Evolutionary conservation across 1,140 invertebrate genomes (phyloP), one percentile per base, ranked within the genome.

Genomic region (Nasonia longicornis): DNA sequence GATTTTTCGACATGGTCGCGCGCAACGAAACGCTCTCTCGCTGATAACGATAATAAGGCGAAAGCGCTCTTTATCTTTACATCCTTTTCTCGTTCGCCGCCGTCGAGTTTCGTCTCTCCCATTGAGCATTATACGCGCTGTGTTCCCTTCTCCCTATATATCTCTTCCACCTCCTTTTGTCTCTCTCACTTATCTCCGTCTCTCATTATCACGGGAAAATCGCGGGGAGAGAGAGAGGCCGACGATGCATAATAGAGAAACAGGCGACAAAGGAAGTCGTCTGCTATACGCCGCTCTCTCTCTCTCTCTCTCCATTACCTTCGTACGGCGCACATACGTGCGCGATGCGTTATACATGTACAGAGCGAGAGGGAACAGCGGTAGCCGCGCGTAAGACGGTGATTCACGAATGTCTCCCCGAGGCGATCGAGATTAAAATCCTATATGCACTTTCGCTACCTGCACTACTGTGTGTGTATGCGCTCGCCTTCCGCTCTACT

Each of bases 151-250:
- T n/a, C 10, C 64, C 29, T 67, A 67, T 71, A 12, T 78, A 31
- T 71, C 77, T 71, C 45, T 20, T 58, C 35, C 77, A 31, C 31
- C 76, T 26, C 26, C 22, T 31, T 73, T 63, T 73, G 52, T 72
- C 78, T 45, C 20, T 29, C 64, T 31, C 29, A 11, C 64, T 16
- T 12, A 48, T 38, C 64, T 31, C 2, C 29, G 6, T 48, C 45
- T 78, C 10, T 79, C 78, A 45, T 73, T 79, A 79, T 79, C 78
- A n/a, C 70, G 14, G n/a, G 70, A 31, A 79, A 79, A 79, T 79
- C 70, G 58, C 70, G 4, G 10, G 26, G 38, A 42, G 38, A 42
- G 38, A 42, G 38, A 58, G 2, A n/a, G 26, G 71, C 14, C 70
- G 58, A 79, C 78, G 45, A 26, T 58, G 58, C 66, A 73, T 79